These are phyloP conservation scores for Eulemur rufifrons DNA, from an alignment of 2,113 vertebrate genomes.

Conservation along the genomic window DNA sequence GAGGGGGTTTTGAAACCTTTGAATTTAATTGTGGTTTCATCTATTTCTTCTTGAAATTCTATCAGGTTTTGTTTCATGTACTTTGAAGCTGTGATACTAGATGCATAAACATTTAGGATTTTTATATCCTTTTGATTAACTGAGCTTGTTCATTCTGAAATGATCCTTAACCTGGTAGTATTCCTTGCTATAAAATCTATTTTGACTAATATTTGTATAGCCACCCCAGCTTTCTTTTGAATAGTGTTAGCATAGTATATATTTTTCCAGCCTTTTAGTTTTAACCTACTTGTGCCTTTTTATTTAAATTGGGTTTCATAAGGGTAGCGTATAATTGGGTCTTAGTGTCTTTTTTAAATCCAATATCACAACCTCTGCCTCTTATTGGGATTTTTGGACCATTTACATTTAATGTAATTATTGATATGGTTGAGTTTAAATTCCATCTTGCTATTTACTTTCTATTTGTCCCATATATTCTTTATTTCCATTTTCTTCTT, in stretches of 20 bases:
- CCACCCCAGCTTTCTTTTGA: no score
- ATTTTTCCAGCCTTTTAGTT: neutral
- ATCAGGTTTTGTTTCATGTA: neutral
- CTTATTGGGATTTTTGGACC: neutral
- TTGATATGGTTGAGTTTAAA: neutral
- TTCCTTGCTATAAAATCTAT: neutral
- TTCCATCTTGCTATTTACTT: neutral
- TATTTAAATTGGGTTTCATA: neutral
- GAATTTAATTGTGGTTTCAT: neutral
- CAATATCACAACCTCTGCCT: neutral
- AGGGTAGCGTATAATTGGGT: neutral
- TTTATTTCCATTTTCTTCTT: neutral
- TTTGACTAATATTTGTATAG: neutral
- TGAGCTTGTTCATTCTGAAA: neutral
- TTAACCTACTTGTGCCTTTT: neutral
- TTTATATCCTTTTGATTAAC: neutral
- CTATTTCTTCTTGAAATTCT: neutral
- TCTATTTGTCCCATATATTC: neutral
- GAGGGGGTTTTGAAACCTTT: neutral
- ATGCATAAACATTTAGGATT: neutral
- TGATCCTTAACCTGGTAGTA: neutral
- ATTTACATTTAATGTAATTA: neutral
- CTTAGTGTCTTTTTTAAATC: neutral
- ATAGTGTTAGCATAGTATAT: no score
- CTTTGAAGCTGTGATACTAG: neutral